Percentiles rank a stretch among this genome's conserved stretches.
These are phyloP conservation scores for Brachypalpus laphriformis DNA, from an alignment of 2,888 invertebrate genomes.

Conservation along the genomic window DNA sequence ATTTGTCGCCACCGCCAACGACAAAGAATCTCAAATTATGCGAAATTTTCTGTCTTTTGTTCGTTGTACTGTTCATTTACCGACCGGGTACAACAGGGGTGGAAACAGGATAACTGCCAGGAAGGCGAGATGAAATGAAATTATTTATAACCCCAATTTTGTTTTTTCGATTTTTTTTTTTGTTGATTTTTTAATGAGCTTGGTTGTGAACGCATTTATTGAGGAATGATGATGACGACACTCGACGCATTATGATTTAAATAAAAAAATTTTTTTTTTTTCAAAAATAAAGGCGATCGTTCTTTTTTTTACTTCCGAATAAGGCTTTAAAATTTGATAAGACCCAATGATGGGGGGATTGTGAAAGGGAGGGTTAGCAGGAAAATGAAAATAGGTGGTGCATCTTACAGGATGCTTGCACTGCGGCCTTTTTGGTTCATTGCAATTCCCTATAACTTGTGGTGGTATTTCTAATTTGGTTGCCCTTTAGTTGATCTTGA, in stretches of 20 bases:
- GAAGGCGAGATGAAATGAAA: conserved; percentile 41
- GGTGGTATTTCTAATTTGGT: too few relatives aligned
- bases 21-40: conserved; percentile 66
- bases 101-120: conserved; percentile 11
- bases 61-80: conserved; percentile 60
- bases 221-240: not conserved
- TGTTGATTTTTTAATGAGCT: conserved; percentile 37
- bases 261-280: not conserved
- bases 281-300: not conserved
- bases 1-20: conserved; percentile 64
- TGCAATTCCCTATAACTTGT: too few relatives aligned
- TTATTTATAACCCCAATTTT: conserved; percentile 67
- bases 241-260: not conserved
- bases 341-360: too few relatives aligned
- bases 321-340: too few relatives aligned
- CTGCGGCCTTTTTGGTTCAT: too few relatives aligned
- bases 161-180: conserved; percentile 23
- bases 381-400: too few relatives aligned
- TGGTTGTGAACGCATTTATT: not conserved
- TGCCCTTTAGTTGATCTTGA: too few relatives aligned
- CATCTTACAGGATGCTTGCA: too few relatives aligned
- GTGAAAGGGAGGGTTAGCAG: too few relatives aligned
- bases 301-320: too few relatives aligned
- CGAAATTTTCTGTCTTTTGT: conserved; percentile 42
- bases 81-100: conserved; percentile 32